phyloP scores from a whole-genome alignment of 2,797 vertebrate species.

The Chiloscyllium punctatum region DNA sequence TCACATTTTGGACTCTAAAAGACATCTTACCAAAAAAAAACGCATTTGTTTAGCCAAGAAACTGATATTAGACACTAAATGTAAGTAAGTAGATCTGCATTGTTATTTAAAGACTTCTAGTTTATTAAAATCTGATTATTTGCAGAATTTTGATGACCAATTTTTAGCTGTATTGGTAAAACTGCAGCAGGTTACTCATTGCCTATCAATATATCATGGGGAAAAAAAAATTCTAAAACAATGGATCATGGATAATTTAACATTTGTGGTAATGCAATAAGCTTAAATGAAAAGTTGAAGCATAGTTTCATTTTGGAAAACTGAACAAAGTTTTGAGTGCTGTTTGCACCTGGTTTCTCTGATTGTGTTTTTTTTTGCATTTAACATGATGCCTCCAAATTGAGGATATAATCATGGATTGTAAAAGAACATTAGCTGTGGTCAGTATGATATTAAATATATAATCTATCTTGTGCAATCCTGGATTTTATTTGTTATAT shows the following conservation, averaged over 20 bases:
- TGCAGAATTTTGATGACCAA: not conserved
- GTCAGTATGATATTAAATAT: not conserved
- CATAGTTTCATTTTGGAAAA: not conserved
- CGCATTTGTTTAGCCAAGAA: not conserved
- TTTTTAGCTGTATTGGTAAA: not conserved
- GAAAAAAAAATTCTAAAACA: not conserved
- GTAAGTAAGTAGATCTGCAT: not conserved
- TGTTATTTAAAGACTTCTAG: not conserved
- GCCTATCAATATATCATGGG: not conserved
- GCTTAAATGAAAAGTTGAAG: not conserved
- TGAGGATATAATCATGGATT: not conserved
- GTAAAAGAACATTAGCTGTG: not conserved
- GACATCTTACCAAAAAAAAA: not conserved
- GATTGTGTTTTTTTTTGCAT: not conserved
- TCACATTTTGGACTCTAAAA: not conserved
- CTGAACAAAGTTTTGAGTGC: not conserved
- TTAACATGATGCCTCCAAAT: not conserved
- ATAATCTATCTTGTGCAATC: slow-evolving; percentile 39
- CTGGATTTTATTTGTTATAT: slow-evolving; percentile 41
- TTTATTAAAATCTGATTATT: not conserved
- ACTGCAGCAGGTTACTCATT: not conserved
- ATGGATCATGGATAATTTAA: not conserved
- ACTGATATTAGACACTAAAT: not conserved
- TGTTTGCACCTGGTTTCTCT: not conserved
- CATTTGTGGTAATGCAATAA: not conserved